Evolutionary conservation across 1,140 invertebrate species (phyloP), one percentile per base, ranked within the genome.

Genomic region (Aphaenogaster rudis): DNA sequence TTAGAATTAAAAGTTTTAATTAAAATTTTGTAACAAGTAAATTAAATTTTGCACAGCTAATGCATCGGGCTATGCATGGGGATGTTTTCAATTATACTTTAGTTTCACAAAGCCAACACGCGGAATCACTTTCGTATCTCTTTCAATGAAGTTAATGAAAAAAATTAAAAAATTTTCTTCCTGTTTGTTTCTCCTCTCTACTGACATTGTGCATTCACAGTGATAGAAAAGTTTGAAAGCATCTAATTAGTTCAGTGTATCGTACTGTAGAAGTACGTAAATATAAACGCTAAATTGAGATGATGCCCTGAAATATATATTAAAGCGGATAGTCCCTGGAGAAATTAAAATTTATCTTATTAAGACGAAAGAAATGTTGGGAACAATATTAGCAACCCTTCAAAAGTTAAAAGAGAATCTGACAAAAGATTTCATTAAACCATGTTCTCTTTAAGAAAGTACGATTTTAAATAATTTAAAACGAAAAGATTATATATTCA

Each of bases 281-380:
- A 28, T 28, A 28, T 28, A 28, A 28, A 28, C 28, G 28, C 28
- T 28, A 28, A 28, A 28, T 42, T 63, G 15, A 72, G 13, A 63
- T 61, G 54, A 61, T 28, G 17, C 15, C 7, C 11, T 45, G 42
- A 71, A 21, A 21, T 21, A 21, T 84, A 61, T 63, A 45, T 17
- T 74, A 48, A 82, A 48, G 54, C 42, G 36, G n/a, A 17, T 17
- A 15, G 13, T 28, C 11, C 42, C 42, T n/a, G 13, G 21, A 39
- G 54, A 61, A 11, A 74, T 82, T 84, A 50, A 76, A 84, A 84
- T 61, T 76, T 61, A 74, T 50, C 42, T 61, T 61, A 3, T 39
- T 13, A 0, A 9, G n/a, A 61, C 11, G 28, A 63, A 84, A 84
- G 42, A 84, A 84, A 61, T 45, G 52, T 15, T 36, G 28, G 7